Base-by-base conservation (phyloP, 2,797 vertebrate species). In the Masticophis lateralis region DNA sequence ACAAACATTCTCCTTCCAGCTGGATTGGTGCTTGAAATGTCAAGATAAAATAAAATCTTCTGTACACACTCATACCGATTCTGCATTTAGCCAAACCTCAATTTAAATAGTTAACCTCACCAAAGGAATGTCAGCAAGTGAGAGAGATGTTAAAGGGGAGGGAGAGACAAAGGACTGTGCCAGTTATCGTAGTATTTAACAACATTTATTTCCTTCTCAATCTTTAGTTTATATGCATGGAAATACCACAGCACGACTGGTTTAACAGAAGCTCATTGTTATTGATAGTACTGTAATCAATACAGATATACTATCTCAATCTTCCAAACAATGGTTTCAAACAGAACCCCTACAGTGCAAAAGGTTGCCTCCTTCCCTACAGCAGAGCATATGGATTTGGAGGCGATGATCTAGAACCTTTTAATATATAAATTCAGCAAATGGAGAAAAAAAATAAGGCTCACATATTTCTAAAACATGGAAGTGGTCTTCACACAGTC, bases 121-220 rank as follows among this genome's bases (percentile, higher is more conserved):
- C 18, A 60, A 16, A 88, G 18, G n/a, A 14, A 91, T 91, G 79
- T 91, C 27, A 88, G n/a, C n/a, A 89, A 91, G 14, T 56, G 12
- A 93, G 53, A 51, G 43, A 25, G 5, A 27, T 22, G 32, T 69
- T 61, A 69, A 83, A 83, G 8, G 25, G n/a, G 11, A 86, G n/a
- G n/a, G 14, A n/a, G 83, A 55, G 93, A 91, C 91, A 95, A 95
- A 89, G 93, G 93, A 93, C 66, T 60, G 32, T 92, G 63, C 28
- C 59, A 86, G 56, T 27, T 95, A 89, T 92, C 92, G 90, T 27
- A 51, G 74, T 87, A 92, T 91, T 94, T 74, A 94, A 63, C 83
- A 94, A 57, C 5, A 51, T 94, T 96, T 96, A 95, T 95, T 96
- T 95, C 93, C 88, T 92, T 74, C 83, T 95, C 91, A 92, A 87